Conservation (phyloP, 2,113 vertebrate genomes). For the Monarcha castaneiventris region DNA sequence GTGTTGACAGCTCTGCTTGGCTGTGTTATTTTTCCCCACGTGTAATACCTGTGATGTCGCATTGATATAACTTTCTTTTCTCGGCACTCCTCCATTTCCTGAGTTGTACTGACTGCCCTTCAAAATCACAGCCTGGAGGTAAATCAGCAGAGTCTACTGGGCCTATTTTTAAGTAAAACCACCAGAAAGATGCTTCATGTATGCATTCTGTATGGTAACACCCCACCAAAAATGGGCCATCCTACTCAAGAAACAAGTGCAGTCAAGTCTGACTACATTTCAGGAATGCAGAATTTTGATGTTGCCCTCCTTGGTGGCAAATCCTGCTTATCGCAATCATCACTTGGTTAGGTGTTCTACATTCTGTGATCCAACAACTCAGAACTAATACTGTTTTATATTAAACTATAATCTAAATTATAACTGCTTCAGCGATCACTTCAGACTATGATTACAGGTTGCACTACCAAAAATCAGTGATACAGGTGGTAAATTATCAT, state of each 20-base stretch:
- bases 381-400: constrained; percentile 38
- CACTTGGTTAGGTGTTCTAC: neutral
- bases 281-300: neutral
- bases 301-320: neutral
- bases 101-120: constrained; percentile 50
- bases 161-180: neutral
- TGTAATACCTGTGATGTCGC: constrained; percentile 51
- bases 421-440: constrained; percentile 60
- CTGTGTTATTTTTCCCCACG: neutral
- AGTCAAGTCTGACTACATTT: neutral
- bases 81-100: neutral
- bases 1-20: constrained; percentile 48
- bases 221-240: neutral
- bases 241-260: neutral
- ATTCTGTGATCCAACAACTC: constrained; percentile 46
- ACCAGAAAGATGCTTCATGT: neutral
- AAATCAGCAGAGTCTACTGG: neutral
- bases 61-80: constrained; percentile 45
- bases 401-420: constrained; percentile 71
- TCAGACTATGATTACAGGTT: constrained; percentile 69
- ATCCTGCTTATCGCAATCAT: constrained; percentile 12
- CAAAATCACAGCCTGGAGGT: constrained; percentile 2
- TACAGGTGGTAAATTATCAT: constrained; percentile 72
- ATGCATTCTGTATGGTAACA: neutral
- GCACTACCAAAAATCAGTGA: constrained; percentile 49